phyloP scores from a whole-genome alignment of 2,113 vertebrate genomes.

The Clinocottus analis region DNA sequence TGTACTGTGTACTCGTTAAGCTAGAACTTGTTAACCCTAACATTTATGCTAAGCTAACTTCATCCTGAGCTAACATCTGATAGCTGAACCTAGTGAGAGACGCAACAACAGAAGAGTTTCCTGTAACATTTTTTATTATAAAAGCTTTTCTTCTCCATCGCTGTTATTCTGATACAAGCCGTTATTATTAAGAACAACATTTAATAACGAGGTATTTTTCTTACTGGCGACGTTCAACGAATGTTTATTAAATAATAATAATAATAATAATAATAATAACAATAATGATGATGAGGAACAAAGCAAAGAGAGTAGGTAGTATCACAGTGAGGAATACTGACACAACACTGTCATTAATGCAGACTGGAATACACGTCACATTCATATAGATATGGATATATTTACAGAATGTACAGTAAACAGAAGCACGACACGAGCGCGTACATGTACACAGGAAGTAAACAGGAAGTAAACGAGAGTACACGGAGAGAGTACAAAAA shows the following conservation, averaged over 20 bases:
- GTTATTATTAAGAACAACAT: slow-evolving; percentile 72
- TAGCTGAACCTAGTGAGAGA: too few species aligned
- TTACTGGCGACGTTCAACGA: slow-evolving; percentile 76
- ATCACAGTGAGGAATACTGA: slow-evolving; percentile 85
- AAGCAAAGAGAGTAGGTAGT: slow-evolving; percentile 81
- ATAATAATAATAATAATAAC: slow-evolving; percentile 76
- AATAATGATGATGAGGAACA: slow-evolving; percentile 25
- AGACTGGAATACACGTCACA: slow-evolving; percentile 81
- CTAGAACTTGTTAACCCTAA: too few species aligned
- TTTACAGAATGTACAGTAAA: slow-evolving; percentile 81
- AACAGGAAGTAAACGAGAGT: slow-evolving; percentile 81
- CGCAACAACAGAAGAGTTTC: not conserved
- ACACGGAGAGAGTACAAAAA: slow-evolving; percentile 74
- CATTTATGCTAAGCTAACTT: not conserved
- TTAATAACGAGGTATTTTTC: slow-evolving; percentile 78
- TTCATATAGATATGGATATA: slow-evolving; percentile 82
- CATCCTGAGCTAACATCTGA: not conserved
- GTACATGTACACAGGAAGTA: slow-evolving; percentile 74
- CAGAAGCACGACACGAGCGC: slow-evolving; percentile 51
- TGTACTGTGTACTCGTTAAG: not conserved
- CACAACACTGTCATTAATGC: slow-evolving; percentile 81
- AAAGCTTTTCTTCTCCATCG: slow-evolving; percentile 64
- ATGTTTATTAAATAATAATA: slow-evolving; percentile 82
- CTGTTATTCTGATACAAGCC: slow-evolving; percentile 63
- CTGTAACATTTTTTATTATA: slow-evolving; percentile 71